Evolutionary conservation across 2,113 vertebrate genomes (phyloP), one percentile per base, ranked within the genome.

Genomic region (Struthidea cinerea): DNA sequence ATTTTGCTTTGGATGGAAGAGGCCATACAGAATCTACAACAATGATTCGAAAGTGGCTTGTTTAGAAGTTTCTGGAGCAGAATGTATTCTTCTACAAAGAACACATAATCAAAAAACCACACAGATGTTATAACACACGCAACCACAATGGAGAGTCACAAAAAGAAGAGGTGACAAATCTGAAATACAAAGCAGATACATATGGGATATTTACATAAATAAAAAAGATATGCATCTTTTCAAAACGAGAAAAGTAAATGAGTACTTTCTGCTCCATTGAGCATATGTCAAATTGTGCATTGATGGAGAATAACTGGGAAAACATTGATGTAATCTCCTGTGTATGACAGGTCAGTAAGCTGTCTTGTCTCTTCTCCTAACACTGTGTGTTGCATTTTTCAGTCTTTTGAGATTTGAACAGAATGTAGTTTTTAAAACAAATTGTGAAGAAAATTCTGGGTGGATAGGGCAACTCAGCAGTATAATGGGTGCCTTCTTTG

Each of bases 41-140:
- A 53, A 52, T 41, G 1, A n/a, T 47, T 4, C 10, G 0, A 35
- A 78, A 60, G 8, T 37, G 17, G 0, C 17, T 91, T 71, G 22
- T 32, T 55, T 57, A 76, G 47, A 59, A 68, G 28, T 24, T 84
- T 73, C 41, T 73, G 44, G 39, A 81, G 37, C 10, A 68, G 10
- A 39, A 57, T 13, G 1, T 2, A 15, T 53, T 75, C 6, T 57
- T 59, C 35, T 10, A 64, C 26, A 59, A 76, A 89, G 22, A 49
- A 57, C 7, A n/a, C 3, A 28, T 63, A 47, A 84, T 55, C 28
- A 46, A 74, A 85, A 67, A 71, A 11, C 1, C 21, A 41, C 20
- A 21, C 8, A 33, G 32, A 24, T 13, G 5, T 35, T 56, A 4
- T 37, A 41, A n/a, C 5, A 42, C 0, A 2, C 27, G 21, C 73